Evolutionary conservation across 2,113 vertebrate species (phyloP), one percentile per base, ranked within the genome.

Genomic region (Sphaerodactylus townsendi): DNA sequence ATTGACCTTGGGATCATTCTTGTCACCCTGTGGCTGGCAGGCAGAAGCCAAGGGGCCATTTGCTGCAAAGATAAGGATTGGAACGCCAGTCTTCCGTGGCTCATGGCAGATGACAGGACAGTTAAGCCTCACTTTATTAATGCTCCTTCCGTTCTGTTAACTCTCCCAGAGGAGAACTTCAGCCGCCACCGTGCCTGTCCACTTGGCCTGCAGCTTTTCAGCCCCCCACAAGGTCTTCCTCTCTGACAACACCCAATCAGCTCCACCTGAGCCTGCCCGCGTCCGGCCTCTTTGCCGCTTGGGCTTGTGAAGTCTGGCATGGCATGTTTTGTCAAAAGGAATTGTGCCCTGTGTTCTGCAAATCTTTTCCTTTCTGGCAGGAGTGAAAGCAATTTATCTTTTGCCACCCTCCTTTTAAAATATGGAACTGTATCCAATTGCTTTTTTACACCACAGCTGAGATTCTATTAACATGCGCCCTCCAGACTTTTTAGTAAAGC

Each of bases 181-280:
- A 1, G 53, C 0, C 13, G 28, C 73, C 1, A 19, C 14, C 0
- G 0, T 21, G 1, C 0, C 0, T 72, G 28, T 0, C 25, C 14
- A 41, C 28, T 0, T 56, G 30, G 50, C 30, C 35, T 7, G 44
- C 48, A 30, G 35, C 56, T 82, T 62, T 81, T n/a, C 0, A 0
- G 39, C 53, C 19, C 35, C 23, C 17, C n/a, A 10, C 70, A 33
- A 19, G 77, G 23, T 39, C 73, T 10, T 46, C 21, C n/a, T 2
- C 44, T 62, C 0, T 66, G 77, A 11, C 41, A 72, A n/a, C 37
- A 46, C n/a, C 50, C 23, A 75, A 14, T 44, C 62, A 17, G 15
- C 69, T 48, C 78, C 53, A 62, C 83, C 53, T 74, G 81, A 0
- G 0, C 77, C 28, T 13, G 71, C 68, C 50, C 65, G 3, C 1